Percentiles rank a stretch among this genome's conserved stretches.
phyloP scores from a whole-genome alignment of 2,797 vertebrate species.

The Eidolon dupreanum region DNA sequence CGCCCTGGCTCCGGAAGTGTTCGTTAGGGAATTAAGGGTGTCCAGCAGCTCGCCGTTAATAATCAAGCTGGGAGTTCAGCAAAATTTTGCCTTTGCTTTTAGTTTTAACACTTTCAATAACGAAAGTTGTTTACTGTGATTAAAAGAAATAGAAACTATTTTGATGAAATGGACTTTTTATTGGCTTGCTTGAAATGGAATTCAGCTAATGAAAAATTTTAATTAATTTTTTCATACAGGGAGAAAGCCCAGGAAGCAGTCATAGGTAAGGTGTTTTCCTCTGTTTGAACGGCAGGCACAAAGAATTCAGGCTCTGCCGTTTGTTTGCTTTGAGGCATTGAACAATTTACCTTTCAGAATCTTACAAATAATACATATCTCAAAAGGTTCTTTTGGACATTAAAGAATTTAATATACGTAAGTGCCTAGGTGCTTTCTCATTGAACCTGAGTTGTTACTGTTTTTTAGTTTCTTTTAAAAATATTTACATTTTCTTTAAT shows the following conservation, averaged over 20 bases:
- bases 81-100: slow-evolving; percentile 20
- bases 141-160: neutral
- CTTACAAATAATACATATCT: neutral
- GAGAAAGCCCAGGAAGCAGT: slow-evolving; percentile 93
- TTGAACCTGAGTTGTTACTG: neutral
- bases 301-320: neutral
- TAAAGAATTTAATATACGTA: neutral
- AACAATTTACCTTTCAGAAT: neutral
- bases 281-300: neutral
- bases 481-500: neutral
- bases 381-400: neutral
- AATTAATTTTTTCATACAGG: slow-evolving; percentile 86
- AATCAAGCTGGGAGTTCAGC: neutral
- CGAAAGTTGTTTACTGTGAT: slow-evolving; percentile 10
- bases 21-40: slow-evolving; percentile 10
- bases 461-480: slow-evolving; percentile 12
- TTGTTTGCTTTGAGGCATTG: neutral
- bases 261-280: slow-evolving; percentile 88
- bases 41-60: neutral
- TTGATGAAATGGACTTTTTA: slow-evolving; percentile 21
- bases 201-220: slow-evolving; percentile 23
- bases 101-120: slow-evolving; percentile 24
- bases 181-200: neutral
- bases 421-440: neutral
- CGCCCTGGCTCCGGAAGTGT: neutral